Percentiles rank a stretch among this genome's conserved stretches.
Conservation (phyloP, 2,888 invertebrate genomes). For the Rhingia rostrata region DNA sequence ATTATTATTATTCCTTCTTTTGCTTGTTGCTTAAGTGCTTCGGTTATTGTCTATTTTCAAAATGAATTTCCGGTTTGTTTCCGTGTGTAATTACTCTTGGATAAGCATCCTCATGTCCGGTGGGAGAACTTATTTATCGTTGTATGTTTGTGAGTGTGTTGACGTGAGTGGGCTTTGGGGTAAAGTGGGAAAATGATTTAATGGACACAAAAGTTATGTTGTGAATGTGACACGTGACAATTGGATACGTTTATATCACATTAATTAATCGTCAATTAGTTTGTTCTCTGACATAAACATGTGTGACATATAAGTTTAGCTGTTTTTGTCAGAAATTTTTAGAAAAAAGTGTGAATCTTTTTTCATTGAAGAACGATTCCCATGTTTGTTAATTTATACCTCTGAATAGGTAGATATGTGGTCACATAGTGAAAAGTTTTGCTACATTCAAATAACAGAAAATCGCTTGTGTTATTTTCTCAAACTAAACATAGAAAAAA, state of each 20-base stretch:
- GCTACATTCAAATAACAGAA: too few species aligned
- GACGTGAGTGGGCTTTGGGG: conserved; percentile 2
- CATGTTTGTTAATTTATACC: too few species aligned
- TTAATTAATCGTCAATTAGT: not conserved
- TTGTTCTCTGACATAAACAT: not conserved
- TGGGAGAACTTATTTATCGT: not conserved
- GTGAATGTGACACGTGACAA: conserved; percentile 25
- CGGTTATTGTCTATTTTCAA: not conserved
- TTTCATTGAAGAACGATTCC: too few species aligned
- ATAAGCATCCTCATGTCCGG: conserved; percentile 11
- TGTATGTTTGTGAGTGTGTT: not conserved
- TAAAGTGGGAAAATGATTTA: not conserved
- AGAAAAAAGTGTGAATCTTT: too few species aligned
- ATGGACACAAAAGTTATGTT: not conserved
- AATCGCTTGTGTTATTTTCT: too few species aligned
- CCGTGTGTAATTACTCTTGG: conserved; percentile 17
- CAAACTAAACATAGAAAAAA: too few species aligned
- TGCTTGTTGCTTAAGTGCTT: conserved; percentile 42
- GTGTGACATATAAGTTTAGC: too few species aligned
- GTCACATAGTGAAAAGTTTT: too few species aligned
- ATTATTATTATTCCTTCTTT: not conserved
- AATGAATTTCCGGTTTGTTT: conserved; percentile 18
- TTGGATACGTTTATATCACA: conserved; percentile 7
- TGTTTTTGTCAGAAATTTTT: too few species aligned
- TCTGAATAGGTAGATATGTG: too few species aligned